A percentile compares a stretch with the other conserved stretches of the same genome.
Conservation (phyloP, 2,888 invertebrate species). For the Eurytoma californica region DNA sequence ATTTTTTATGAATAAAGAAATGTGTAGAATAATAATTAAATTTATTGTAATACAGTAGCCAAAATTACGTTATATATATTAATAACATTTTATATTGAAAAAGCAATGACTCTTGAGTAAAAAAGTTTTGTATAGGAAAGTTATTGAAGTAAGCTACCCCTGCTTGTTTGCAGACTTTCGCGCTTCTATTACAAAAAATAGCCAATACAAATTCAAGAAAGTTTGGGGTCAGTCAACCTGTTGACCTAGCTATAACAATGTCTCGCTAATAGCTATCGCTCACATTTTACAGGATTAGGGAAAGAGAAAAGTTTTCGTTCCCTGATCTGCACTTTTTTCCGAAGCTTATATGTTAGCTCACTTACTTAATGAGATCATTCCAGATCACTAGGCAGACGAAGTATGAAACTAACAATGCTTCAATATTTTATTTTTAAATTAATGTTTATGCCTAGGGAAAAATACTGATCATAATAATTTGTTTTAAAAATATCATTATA, state of each 20-base stretch:
- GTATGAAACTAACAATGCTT: no score
- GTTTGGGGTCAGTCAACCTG: slow-evolving; percentile 12
- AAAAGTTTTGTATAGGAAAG: neutral
- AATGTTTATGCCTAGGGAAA: no score
- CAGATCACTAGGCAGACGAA: no score
- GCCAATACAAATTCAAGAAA: neutral
- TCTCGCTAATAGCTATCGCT: neutral
- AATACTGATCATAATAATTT: no score
- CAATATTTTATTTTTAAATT: no score
- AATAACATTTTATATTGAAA: no score
- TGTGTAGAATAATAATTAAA: no score
- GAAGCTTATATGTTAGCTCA: neutral
- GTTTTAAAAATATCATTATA: no score
- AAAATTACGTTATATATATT: no score
- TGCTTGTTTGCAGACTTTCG: neutral
- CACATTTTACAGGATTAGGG: slow-evolving; percentile 2
- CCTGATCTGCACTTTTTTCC: no score
- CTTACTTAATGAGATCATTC: neutral
- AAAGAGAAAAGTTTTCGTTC: neutral
- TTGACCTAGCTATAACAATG: neutral
- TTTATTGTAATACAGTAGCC: no score
- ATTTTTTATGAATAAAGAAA: no score
- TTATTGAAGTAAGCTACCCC: neutral
- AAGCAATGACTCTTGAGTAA: neutral
- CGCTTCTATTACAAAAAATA: slow-evolving; percentile 15